Evolutionary conservation across 2,888 invertebrate species (phyloP).

Genomic region (Thumatha senex): DNA sequence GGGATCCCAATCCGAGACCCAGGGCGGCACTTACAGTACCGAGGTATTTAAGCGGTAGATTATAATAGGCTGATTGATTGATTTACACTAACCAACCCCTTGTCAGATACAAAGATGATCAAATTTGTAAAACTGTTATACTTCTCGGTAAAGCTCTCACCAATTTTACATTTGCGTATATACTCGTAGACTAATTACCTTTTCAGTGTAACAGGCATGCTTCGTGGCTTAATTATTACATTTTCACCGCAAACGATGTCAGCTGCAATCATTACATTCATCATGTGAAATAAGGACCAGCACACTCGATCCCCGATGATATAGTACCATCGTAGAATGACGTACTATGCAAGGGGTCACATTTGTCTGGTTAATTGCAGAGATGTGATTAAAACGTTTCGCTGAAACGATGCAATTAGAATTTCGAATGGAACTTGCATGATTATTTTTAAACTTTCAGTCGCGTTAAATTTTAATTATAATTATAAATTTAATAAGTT

Average conservation of each 20-base stretch:
- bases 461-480: background rate
- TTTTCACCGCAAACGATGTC: slow-evolving; percentile 49
- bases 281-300: slow-evolving; percentile 36
- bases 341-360: slow-evolving; percentile 10
- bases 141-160: no score
- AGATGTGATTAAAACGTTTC: slow-evolving; percentile 40
- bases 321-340: slow-evolving; percentile 1
- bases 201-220: slow-evolving; percentile 41
- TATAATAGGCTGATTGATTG: no score
- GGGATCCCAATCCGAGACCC: no score
- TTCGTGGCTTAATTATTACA: slow-evolving; percentile 48
- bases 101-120: no score
- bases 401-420: slow-evolving; percentile 31
- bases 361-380: slow-evolving; percentile 22
- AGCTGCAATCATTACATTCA: slow-evolving; percentile 53
- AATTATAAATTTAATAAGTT: background rate
- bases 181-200: slow-evolving; percentile 41
- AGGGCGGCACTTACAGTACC: no score
- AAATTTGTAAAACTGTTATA: no score
- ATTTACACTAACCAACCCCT: no score
- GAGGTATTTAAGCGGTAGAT: no score
- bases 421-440: slow-evolving; percentile 5
- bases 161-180: slow-evolving; percentile 13
- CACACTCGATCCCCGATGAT: slow-evolving; percentile 21
- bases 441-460: slow-evolving; percentile 13